Percentiles rank a stretch among this genome's conserved stretches.
Evolutionary conservation across 2,113 vertebrate species (phyloP).

Genomic region (Corythornis madagascariensis): DNA sequence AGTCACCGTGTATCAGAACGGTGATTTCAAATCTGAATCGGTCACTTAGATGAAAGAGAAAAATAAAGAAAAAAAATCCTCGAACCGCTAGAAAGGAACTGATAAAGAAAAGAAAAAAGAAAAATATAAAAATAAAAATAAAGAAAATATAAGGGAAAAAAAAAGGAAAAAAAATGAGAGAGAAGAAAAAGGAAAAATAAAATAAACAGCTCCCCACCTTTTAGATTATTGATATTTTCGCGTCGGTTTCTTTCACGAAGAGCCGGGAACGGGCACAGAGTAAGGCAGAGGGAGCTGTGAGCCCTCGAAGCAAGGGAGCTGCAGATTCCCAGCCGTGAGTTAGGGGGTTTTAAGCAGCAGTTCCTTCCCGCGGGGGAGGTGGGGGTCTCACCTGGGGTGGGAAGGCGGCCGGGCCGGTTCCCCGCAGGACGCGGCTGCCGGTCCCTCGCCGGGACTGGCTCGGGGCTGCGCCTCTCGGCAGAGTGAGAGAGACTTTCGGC

Average conservation of each 20-base stretch:
- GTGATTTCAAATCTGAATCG: not conserved
- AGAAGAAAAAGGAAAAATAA: too few relatives aligned
- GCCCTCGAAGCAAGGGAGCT: not conserved
- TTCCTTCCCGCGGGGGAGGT: not conserved
- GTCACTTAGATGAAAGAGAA: not conserved
- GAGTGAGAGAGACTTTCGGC: not conserved
- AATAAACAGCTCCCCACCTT: too few relatives aligned
- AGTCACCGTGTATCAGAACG: not conserved
- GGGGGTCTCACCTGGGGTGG: not conserved
- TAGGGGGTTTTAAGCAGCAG: not conserved
- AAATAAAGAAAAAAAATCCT: not conserved
- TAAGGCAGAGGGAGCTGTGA: not conserved
- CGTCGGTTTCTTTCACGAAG: accelerated
- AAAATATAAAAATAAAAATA: accelerated
- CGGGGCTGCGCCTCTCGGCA: accelerated
- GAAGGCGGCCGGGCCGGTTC: not conserved
- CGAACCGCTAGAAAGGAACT: not conserved
- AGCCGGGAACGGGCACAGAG: not conserved
- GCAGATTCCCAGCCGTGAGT: not conserved
- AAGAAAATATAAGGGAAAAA: too few relatives aligned
- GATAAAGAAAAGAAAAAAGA: accelerated
- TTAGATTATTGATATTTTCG: not conserved
- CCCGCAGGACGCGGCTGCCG: not conserved
- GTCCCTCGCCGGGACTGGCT: not conserved
- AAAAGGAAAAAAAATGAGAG: accelerated